Evolutionary conservation across 2,113 vertebrate species (phyloP).

Genomic region (Neotoma lepida): DNA sequence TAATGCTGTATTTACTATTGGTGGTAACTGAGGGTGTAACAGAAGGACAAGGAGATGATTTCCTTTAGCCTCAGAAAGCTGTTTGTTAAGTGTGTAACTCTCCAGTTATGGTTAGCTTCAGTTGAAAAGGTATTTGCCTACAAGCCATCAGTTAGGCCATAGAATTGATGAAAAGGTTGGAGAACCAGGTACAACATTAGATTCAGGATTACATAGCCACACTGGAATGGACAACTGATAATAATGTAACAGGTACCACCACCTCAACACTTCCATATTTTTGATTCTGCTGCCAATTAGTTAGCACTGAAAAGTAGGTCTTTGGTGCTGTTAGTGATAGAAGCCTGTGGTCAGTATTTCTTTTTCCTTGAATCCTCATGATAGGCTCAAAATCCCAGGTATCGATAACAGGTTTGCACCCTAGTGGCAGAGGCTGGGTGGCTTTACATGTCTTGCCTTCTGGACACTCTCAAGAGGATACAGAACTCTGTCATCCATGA

Average conservation of each 20-base stretch:
- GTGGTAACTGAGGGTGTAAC: neutral
- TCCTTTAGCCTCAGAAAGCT: neutral
- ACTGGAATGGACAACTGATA: neutral
- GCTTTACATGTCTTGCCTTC: neutral
- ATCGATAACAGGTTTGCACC: neutral
- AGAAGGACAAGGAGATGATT: neutral
- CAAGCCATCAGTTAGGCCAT: neutral
- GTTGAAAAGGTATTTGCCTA: constrained; percentile 4
- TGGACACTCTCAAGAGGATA: neutral
- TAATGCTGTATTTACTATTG: neutral
- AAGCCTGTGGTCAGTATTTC: neutral
- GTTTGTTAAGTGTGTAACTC: neutral
- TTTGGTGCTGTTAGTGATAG: neutral
- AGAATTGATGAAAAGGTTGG: neutral
- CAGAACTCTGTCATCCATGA: neutral
- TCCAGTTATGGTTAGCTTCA: neutral
- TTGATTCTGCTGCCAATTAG: neutral
- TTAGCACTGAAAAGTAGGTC: neutral
- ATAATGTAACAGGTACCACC: neutral
- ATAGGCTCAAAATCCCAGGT: neutral
- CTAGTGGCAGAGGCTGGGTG: neutral
- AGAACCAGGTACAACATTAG: neutral
- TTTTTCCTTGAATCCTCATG: neutral
- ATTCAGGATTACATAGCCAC: neutral
- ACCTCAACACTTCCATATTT: neutral